Evolutionary conservation across 1,140 invertebrate species (phyloP).

Genomic region (Rhynchophorus ferrugineus): DNA sequence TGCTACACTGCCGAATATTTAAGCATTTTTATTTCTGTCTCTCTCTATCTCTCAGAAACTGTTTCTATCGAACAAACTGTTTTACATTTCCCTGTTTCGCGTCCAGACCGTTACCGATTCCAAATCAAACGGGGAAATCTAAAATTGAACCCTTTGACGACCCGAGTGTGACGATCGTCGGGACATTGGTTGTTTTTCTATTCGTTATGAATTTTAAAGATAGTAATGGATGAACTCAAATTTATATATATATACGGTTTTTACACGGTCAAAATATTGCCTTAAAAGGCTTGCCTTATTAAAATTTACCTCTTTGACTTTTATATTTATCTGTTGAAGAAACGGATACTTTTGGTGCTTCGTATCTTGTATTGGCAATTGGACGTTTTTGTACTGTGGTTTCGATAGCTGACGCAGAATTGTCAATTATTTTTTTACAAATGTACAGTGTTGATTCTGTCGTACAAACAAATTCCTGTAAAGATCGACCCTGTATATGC

Average conservation of each 20-base stretch:
- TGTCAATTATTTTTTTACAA: neutral
- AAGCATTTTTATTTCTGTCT: constrained; percentile 14
- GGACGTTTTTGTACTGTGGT: neutral
- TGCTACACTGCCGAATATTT: constrained; percentile 16
- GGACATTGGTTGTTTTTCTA: too few relatives aligned
- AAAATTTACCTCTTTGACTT: constrained; percentile 32
- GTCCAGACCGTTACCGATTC: too few relatives aligned
- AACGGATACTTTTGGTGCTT: neutral
- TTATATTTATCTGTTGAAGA: constrained; percentile 26
- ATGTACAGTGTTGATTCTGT: too few relatives aligned
- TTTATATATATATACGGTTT: constrained; percentile 3
- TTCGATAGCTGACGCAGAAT: neutral
- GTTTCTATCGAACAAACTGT: constrained; percentile 24
- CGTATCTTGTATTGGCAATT: neutral
- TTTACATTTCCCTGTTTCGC: too few relatives aligned
- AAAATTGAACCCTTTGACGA: too few relatives aligned
- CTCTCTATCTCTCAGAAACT: constrained; percentile 19
- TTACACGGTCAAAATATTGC: constrained; percentile 30
- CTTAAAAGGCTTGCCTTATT: constrained; percentile 35
- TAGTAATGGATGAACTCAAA: too few relatives aligned
- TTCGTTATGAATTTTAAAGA: too few relatives aligned
- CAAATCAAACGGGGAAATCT: too few relatives aligned
- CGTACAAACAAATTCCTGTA: too few relatives aligned
- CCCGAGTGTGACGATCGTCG: too few relatives aligned
- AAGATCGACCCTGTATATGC: too few relatives aligned